phyloP scores from a whole-genome alignment of 2,113 vertebrate species.

The Passer domesticus region DNA sequence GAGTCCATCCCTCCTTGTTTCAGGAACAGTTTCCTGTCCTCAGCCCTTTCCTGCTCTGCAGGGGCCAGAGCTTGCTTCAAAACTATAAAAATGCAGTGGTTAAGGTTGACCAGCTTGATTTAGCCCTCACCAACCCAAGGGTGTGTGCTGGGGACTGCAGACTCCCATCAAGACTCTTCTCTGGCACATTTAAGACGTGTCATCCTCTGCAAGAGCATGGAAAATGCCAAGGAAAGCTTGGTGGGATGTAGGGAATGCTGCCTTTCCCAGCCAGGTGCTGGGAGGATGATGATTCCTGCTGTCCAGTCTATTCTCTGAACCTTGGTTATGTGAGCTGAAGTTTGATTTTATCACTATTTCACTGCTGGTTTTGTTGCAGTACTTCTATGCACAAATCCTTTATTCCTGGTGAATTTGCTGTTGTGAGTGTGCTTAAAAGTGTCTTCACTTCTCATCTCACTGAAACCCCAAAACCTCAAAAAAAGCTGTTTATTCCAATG shows the following conservation, averaged over 20 bases:
- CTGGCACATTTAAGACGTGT: accelerated
- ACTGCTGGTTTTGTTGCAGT: not conserved
- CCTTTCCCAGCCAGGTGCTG: not conserved
- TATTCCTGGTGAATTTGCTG: not conserved
- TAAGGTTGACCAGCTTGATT: accelerated
- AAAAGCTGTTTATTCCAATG: not conserved
- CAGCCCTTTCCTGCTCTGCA: not conserved
- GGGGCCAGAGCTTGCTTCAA: not conserved
- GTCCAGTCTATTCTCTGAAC: too few species aligned
- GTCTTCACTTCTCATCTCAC: not conserved
- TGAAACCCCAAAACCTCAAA: not conserved
- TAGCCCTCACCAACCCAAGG: accelerated
- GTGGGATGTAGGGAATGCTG: not conserved
- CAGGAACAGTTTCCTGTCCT: accelerated
- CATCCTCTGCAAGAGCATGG: accelerated
- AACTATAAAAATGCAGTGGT: not conserved
- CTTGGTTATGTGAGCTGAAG: not conserved
- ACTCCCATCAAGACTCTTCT: accelerated
- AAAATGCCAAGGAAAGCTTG: not conserved
- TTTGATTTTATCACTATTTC: accelerated
- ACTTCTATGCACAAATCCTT: not conserved
- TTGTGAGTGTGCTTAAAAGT: accelerated
- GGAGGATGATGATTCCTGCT: not conserved
- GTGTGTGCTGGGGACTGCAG: not conserved
- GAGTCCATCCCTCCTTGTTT: accelerated